A percentile compares a stretch with the other conserved stretches of the same genome.
Conservation (phyloP, 2,888 invertebrate genomes). For the Lochmaea crataegi region DNA sequence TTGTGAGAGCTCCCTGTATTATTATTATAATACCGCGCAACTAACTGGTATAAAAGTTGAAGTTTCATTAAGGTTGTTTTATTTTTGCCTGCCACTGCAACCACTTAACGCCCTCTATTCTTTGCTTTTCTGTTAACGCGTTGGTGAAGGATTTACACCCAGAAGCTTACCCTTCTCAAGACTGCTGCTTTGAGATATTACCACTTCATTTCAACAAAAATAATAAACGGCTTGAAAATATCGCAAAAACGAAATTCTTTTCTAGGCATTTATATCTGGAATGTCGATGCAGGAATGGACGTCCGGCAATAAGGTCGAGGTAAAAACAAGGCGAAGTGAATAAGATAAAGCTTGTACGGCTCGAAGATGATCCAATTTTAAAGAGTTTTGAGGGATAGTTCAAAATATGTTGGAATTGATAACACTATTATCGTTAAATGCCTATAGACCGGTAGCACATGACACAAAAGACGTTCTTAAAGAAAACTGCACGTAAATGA, state of each 20-base stretch:
- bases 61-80: conserved; percentile 9
- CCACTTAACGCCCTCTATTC: conserved; percentile 10
- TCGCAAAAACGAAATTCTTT: conserved; percentile 3
- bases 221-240: conserved; percentile 19
- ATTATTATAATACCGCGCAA: background rate
- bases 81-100: conserved; percentile 18
- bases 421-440: background rate
- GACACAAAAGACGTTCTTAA: too few relatives aligned
- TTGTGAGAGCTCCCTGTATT: background rate
- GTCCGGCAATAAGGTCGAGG: background rate
- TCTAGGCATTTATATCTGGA: conserved; percentile 3
- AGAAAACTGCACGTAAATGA: too few relatives aligned
- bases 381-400: background rate
- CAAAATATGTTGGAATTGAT: background rate
- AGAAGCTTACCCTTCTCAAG: conserved; percentile 19
- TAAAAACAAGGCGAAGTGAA: background rate
- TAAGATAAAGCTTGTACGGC: too few relatives aligned
- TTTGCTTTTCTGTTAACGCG: conserved; percentile 7
- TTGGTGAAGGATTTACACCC: conserved; percentile 21
- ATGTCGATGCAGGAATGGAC: conserved; percentile 1
- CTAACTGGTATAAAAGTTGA: conserved; percentile 1
- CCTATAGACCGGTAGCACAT: too few relatives aligned
- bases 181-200: conserved; percentile 22
- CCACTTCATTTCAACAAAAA: conserved; percentile 22
- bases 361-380: background rate